Evolutionary conservation across 2,888 invertebrate genomes (phyloP), one percentile per base, ranked within the genome.

Genomic region (Ophion costatus): DNA sequence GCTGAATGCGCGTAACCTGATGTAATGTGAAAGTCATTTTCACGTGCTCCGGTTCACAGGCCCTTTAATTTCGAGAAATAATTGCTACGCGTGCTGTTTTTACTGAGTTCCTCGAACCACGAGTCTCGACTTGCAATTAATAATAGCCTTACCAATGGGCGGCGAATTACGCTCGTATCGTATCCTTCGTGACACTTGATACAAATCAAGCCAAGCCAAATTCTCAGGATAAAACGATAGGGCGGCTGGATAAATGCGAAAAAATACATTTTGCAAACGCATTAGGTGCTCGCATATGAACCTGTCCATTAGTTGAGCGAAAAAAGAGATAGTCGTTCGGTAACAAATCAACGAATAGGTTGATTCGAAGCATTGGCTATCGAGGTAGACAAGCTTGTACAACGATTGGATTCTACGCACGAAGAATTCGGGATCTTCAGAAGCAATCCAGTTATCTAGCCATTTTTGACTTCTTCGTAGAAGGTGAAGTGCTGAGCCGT

Each of bases 1-100:
- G 7, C 57, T 57, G 45, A 71, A 77, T 38, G 33, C 17, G 57
- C 38, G n/a, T 17, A 75, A 64, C 29, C 33, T 33, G 29, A 59
- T 24, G 38, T 17, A 66, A 45, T 4, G 20, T 33, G 22, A 24
- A 63, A 61, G 11, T 6, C 17, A 56, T 29, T 64, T 22, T 63
- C 22, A n/a, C 29, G 67, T 20, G 69, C 57, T 69, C 67, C 63
- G 29, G 3, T 11, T 38, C 24, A 11, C 11, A 20, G 56, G 11
- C 7, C 74, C 9, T 59, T 38, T 66, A 66, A 81, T 79, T 70
- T 84, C 66, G 69, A 57, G 63, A 29, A 78, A 64, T 78, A 73
- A 78, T 80, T 78, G 67, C 63, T 64, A 45, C 29, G 69, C 61
- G 73, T 33, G 59, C 64, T 38, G 20, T 57, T 45, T 10, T 22